Evolutionary conservation across 2,797 vertebrate species (phyloP), one percentile per base, ranked within the genome.

Genomic region (Danio aesculapii): DNA sequence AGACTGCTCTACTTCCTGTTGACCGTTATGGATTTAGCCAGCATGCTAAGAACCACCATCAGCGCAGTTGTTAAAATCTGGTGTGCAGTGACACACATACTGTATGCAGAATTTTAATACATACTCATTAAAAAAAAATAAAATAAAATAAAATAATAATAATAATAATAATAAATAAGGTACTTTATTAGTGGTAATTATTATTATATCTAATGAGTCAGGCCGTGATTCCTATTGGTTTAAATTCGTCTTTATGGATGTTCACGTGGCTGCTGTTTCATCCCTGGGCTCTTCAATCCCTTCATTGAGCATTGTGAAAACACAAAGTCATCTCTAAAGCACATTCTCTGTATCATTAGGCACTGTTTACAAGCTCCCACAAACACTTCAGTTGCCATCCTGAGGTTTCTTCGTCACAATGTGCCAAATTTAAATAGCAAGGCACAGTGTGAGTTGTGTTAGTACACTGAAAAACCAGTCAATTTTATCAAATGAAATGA

Each of bases 1-100:
- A 84, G 50, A 46, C 61, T 43, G 74, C 61, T 70, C 53, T 70
- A 69, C 66, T 79, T 79, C 55, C 66, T 70, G 57, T 71, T 71
- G 58, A 30, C 39, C 47, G 1, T 30, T 21, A 21, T 63, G 17
- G 39, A 53, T 64, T 64, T 52, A 70, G 46, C n/a, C 59, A 72
- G 68, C 19, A 46, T 64, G 11, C 41, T 19, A 62, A 17, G 50
- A 80, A 30, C 14, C 4, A 55, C 58, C 7, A 39, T 6, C 2
- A 17, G 8, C 13, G 8, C 4, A 53, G 8, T 68, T 44, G 69
- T 41, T 79, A 13, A 79, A 63, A 63, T 62, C 17, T 6, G 1
- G 11, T 16, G 10, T 52, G 30, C 46, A 19, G 14, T 4, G 19
- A 68, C 5, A 43, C 39, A 63, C 17, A 55, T 8, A 2, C 10